phyloP scores from a whole-genome alignment of 2,797 vertebrate genomes.

The Urocyon cinereoargenteus region DNA sequence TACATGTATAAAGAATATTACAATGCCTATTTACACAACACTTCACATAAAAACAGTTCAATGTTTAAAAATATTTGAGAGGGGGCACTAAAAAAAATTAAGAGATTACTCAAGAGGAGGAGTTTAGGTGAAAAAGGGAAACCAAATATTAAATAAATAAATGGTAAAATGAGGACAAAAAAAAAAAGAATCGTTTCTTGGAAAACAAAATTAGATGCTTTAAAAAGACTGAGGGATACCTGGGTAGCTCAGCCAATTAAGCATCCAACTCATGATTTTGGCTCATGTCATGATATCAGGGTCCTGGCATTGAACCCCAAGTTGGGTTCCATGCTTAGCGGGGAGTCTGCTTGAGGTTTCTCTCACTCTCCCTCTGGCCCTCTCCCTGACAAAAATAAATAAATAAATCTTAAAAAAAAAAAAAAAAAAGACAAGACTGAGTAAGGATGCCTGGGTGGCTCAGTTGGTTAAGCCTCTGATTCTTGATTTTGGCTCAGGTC shows the following conservation, averaged over 20 bases:
- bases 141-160: neutral
- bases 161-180: neutral
- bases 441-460: neutral
- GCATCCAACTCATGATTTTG: too few species aligned
- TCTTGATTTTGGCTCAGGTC: neutral
- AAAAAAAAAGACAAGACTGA: neutral
- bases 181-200: neutral
- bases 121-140: neutral
- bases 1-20: neutral
- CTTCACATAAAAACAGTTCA: neutral
- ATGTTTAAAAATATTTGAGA: neutral
- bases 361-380: neutral
- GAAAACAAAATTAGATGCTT: conserved; percentile 9
- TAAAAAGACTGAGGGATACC: neutral
- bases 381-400: neutral
- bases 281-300: neutral
- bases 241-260: too few species aligned
- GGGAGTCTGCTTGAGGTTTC: neutral
- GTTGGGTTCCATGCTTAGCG: neutral
- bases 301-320: neutral
- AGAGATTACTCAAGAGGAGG: neutral
- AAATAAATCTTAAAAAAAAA: neutral
- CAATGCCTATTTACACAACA: neutral
- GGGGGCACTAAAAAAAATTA: conserved; percentile 2
- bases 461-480: neutral